phyloP scores from a whole-genome alignment of 2,113 vertebrate species.

The Agapornis roseicollis region DNA sequence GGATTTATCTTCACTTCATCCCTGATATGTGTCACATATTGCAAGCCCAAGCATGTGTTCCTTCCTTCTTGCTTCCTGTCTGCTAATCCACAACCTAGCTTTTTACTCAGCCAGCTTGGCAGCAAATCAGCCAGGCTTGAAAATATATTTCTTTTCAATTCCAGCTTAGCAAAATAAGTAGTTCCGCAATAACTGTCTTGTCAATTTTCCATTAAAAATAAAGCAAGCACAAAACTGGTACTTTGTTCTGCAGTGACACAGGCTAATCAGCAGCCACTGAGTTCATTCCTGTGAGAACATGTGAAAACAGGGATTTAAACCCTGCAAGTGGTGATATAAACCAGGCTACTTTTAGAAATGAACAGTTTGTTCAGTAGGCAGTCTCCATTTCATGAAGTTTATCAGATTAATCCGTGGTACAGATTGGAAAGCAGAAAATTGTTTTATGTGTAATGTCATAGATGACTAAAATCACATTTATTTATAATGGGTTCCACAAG shows the following conservation, averaged over 20 bases:
- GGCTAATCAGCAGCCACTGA: background rate
- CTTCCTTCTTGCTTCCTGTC: background rate
- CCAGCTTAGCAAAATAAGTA: background rate
- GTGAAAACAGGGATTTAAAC: background rate
- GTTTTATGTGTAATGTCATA: background rate
- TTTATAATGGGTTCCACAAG: background rate
- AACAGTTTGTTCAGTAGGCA: background rate
- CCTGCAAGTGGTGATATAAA: background rate
- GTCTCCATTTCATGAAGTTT: background rate
- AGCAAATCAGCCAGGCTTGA: background rate
- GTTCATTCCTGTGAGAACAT: background rate
- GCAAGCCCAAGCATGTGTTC: background rate
- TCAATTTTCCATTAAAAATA: slow-evolving; percentile 43
- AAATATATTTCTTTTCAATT: background rate
- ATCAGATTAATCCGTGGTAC: background rate
- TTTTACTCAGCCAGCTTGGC: background rate
- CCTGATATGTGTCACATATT: background rate
- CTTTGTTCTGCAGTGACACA: background rate
- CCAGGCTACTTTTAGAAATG: background rate
- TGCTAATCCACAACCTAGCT: background rate
- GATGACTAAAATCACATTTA: background rate
- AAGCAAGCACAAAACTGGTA: background rate
- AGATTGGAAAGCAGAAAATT: background rate
- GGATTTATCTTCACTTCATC: background rate
- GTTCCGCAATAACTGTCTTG: slow-evolving; percentile 12